phyloP scores from a whole-genome alignment of 2,113 vertebrate genomes.

The Rhabdomys dilectus region DNA sequence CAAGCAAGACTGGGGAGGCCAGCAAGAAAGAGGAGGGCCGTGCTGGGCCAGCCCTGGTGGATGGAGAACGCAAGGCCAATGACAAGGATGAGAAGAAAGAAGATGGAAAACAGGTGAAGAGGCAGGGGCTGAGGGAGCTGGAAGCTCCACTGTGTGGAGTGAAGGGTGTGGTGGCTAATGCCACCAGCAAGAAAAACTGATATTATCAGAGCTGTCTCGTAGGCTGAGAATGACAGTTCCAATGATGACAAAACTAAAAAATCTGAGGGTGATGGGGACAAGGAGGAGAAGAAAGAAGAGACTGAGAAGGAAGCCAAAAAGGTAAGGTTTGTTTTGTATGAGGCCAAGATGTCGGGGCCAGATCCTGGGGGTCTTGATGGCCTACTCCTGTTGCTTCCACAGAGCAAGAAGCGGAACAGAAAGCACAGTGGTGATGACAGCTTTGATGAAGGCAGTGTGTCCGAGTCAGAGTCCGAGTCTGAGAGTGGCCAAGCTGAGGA shows the following conservation, averaged over 20 bases:
- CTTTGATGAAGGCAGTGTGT: constrained; percentile 92
- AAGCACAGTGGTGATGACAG: constrained; percentile 91
- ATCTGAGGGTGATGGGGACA: constrained; percentile 84
- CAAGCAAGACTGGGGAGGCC: constrained; percentile 82
- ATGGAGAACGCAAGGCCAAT: constrained; percentile 77
- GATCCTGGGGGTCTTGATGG: neutral
- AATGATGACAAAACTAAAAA: constrained; percentile 85
- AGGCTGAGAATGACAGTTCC: constrained; percentile 81
- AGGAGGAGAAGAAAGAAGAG: constrained; percentile 86
- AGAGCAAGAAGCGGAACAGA: constrained; percentile 91
- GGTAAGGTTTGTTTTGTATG: constrained; percentile 72
- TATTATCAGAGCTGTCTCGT: constrained; percentile 29
- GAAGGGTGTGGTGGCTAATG: neutral
- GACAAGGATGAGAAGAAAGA: constrained; percentile 86
- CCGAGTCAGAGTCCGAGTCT: constrained; percentile 91
- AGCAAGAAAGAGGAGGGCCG: constrained; percentile 84
- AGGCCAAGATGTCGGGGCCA: fast-evolving
- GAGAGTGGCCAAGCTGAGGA: constrained; percentile 90
- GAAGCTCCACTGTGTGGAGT: neutral
- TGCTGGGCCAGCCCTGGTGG: constrained; percentile 43
- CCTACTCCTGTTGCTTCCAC: neutral
- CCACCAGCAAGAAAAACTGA: neutral
- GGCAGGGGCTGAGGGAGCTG: neutral
- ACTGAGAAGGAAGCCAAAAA: constrained; percentile 89
- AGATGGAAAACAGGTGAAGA: constrained; percentile 82